Base-by-base conservation (phyloP, 2,888 invertebrate genomes). In the Lepidochitona cinerea region DNA sequence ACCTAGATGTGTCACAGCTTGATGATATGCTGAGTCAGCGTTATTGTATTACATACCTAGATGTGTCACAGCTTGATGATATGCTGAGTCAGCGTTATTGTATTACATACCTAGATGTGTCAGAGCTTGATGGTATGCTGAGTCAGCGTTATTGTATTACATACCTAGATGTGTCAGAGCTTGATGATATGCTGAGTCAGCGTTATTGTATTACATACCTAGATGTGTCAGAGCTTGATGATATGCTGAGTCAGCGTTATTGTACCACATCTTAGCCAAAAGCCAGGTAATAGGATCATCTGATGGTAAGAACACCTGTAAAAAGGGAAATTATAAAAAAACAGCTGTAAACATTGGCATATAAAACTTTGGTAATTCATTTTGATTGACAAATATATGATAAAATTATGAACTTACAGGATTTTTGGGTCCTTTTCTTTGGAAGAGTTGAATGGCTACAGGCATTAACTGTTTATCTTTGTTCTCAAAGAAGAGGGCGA, bases 381-480 rank as follows among this genome's bases (percentile, higher is more conserved):
- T 7, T 49, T 49, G 4, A 49, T 49, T 49, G 49, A 49, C 49
- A 49, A 7, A 23, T 5, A 49, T 41, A 18, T 18, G 18, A 41
- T 12, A 49, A 7, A 2, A 4, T 4, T 7, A 49, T 2, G 59
- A 23, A 79, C 84, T 76, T 77, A 92, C 91, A 23, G 91, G 91
- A 77, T 92, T 92, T 70, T 91, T 85, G 2, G 85, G 85, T 32
- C 87, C 88, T 49, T 88, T 88, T 37, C 89, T 74, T 79, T 91
- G 92, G 75, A 87, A 89, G 37, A 92, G 85, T 76, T 92, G 92
- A 52, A 92, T 92, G 12, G 92, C 92, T 12, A 92, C 81, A 0
- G 92, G 92, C 70, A 89, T 80, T 66, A 92, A 80, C 53, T 88
- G 82, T 23, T 85, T 81, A 5, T 87, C 81, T 53, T 84, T 85